A percentile compares a stretch with the other conserved stretches of the same genome.
phyloP scores from a whole-genome alignment of 2,888 invertebrate species.

The Leptinotarsa haldemani region DNA sequence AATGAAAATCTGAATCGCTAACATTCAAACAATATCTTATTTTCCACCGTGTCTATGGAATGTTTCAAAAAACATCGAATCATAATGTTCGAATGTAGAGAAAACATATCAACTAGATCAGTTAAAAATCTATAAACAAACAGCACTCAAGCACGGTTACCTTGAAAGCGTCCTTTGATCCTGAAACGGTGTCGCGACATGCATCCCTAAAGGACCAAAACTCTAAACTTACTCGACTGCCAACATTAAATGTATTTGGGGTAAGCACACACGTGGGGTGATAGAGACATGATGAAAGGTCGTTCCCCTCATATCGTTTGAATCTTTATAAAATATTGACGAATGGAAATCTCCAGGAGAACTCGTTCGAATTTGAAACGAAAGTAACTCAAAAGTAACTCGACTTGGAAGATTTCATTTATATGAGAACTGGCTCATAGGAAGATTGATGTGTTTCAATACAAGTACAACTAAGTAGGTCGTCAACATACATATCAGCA shows the following conservation, averaged over 20 bases:
- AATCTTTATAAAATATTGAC: constrained; percentile 5
- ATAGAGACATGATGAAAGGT: constrained; percentile 27
- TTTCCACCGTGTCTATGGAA: too few relatives aligned
- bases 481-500: too few relatives aligned
- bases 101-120: neutral
- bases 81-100: neutral
- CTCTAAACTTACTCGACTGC: constrained; percentile 22
- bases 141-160: constrained; percentile 18
- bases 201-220: constrained; percentile 51
- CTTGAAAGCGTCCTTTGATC: constrained; percentile 38
- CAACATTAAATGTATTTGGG: constrained; percentile 30
- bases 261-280: constrained; percentile 24
- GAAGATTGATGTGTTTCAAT: too few relatives aligned
- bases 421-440: too few relatives aligned
- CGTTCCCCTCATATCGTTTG: constrained; percentile 25
- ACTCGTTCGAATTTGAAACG: neutral
- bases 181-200: constrained; percentile 52
- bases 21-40: too few relatives aligned
- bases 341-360: neutral
- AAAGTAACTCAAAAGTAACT: neutral
- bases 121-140: neutral
- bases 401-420: too few relatives aligned
- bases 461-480: too few relatives aligned
- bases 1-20: too few relatives aligned
- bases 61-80: too few relatives aligned